These are phyloP conservation scores for Gymnobelideus leadbeateri DNA, from an alignment of 2,113 vertebrate species.

Conservation along the genomic window DNA sequence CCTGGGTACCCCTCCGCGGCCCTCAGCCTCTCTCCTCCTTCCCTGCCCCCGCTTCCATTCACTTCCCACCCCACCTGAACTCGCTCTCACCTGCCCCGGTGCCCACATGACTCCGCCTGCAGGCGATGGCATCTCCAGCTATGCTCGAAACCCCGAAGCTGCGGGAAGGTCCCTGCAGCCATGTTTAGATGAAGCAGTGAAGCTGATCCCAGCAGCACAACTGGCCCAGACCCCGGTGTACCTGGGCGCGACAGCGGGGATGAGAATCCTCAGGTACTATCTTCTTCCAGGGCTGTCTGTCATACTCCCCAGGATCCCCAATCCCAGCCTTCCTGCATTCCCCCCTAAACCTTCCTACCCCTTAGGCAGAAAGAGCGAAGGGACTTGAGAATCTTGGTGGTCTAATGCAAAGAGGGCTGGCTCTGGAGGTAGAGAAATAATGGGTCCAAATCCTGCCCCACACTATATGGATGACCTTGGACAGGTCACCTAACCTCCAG, in stretches of 20 bases:
- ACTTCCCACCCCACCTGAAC: background rate
- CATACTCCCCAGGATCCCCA: background rate
- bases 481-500: background rate
- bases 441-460: background rate
- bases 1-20: background rate
- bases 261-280: slow-evolving; percentile 90
- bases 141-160: slow-evolving; percentile 58
- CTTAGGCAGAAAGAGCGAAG: background rate
- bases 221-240: slow-evolving; percentile 86
- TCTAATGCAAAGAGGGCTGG: background rate
- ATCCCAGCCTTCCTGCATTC: background rate
- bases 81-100: background rate
- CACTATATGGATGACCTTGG: background rate
- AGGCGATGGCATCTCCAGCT: slow-evolving; percentile 84
- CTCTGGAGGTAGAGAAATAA: background rate
- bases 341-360: background rate
- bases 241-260: slow-evolving; percentile 92
- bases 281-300: background rate
- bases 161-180: slow-evolving; percentile 79
- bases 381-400: background rate
- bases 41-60: background rate
- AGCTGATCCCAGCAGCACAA: slow-evolving; percentile 82
- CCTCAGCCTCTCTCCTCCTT: background rate
- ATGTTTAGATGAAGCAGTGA: slow-evolving; percentile 86
- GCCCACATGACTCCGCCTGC: slow-evolving; percentile 57